Evolutionary conservation across 2,888 invertebrate species (phyloP).

Genomic region (Achlya flavicornis): DNA sequence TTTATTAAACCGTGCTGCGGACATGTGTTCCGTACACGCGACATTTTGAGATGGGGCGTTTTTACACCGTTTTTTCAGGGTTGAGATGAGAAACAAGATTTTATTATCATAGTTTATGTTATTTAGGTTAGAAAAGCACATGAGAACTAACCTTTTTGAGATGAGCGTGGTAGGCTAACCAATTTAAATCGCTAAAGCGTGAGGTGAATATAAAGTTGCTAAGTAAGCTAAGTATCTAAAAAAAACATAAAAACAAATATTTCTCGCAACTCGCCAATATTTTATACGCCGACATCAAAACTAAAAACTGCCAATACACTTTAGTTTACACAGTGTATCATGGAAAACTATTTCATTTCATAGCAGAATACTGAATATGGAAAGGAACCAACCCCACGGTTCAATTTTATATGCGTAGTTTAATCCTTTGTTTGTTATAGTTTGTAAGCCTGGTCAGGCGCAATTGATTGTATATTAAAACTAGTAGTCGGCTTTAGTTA

Average conservation of each 20-base stretch:
- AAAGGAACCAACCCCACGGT: constrained; percentile 41
- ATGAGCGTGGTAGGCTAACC: too few relatives aligned
- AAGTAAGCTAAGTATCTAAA: too few relatives aligned
- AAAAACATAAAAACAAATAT: too few relatives aligned
- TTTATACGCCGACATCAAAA: not conserved
- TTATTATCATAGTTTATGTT: too few relatives aligned
- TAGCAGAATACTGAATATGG: constrained; percentile 36
- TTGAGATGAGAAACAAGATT: constrained; percentile 3
- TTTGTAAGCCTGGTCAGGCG: constrained; percentile 55
- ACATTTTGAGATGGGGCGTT: constrained; percentile 14
- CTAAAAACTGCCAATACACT: constrained; percentile 13
- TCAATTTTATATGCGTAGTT: constrained; percentile 48
- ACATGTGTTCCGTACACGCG: constrained; percentile 39
- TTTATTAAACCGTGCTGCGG: constrained; percentile 57
- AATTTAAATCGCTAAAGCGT: too few relatives aligned
- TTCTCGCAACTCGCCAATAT: not conserved
- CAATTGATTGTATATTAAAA: constrained; percentile 33
- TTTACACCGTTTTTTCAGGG: constrained; percentile 13
- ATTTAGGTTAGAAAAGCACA: too few relatives aligned
- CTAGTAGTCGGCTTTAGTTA: constrained; percentile 18
- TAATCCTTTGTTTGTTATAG: constrained; percentile 65
- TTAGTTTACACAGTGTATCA: constrained; percentile 17
- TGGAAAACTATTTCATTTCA: constrained; percentile 41
- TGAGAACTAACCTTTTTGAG: too few relatives aligned
- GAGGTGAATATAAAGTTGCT: too few relatives aligned